phyloP scores from a whole-genome alignment of 2,888 invertebrate genomes.

The Cloeon dipterum region DNA sequence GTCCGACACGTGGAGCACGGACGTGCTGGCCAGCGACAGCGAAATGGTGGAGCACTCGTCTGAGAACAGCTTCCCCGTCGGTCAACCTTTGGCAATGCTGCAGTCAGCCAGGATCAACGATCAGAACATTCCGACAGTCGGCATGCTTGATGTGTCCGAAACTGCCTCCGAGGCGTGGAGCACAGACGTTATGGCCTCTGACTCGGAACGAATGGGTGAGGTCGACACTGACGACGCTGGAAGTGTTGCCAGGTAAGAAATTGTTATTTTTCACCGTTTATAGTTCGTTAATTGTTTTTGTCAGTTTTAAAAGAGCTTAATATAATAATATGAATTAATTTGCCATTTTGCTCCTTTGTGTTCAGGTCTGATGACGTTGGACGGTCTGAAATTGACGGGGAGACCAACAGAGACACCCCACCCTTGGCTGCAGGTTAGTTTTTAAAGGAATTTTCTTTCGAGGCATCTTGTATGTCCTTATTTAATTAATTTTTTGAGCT shows the following conservation, averaged over 20 bases:
- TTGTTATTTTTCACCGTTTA: neutral
- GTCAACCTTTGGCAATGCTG: neutral
- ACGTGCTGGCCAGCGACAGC: constrained; percentile 89
- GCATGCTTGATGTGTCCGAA: constrained; percentile 55
- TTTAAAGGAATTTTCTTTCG: too few species aligned
- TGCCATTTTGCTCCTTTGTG: constrained; percentile 11
- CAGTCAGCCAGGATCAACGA: neutral
- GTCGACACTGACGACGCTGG: constrained; percentile 45
- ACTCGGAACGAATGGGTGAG: constrained; percentile 78
- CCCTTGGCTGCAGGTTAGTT: constrained; percentile 8
- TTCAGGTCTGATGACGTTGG: constrained; percentile 52
- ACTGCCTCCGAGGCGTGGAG: constrained; percentile 97
- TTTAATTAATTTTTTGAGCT: too few species aligned
- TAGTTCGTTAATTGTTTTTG: neutral
- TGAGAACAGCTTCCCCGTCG: constrained; percentile 1
- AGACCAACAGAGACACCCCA: constrained; percentile 20
- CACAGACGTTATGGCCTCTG: constrained; percentile 83
- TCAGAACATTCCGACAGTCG: constrained; percentile 2
- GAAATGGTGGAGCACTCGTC: constrained; percentile 63
- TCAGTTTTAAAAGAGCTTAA: neutral
- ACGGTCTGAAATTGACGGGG: constrained; percentile 23
- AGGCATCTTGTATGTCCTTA: too few species aligned
- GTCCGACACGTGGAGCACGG: constrained; percentile 97
- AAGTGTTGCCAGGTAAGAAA: constrained; percentile 29
- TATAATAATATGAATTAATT: neutral